A percentile compares a stretch with the other conserved stretches of the same genome.
Evolutionary conservation across 2,888 invertebrate genomes (phyloP).

Genomic region (Lobophora halterata): DNA sequence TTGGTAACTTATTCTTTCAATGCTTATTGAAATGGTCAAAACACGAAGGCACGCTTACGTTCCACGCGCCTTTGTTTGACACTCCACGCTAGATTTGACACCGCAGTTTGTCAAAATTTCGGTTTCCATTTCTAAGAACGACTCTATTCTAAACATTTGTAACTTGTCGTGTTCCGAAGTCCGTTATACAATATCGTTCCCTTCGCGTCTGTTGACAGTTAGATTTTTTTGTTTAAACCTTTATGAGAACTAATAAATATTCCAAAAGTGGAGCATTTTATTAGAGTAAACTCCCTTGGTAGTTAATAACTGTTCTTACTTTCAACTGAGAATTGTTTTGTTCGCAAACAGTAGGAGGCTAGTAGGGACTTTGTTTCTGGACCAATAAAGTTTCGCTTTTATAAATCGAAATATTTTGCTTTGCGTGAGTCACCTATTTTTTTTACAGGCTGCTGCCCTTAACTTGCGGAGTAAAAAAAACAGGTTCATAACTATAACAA

Average conservation of each 20-base stretch:
- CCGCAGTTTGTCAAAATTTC: constrained; percentile 78
- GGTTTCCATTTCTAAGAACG: constrained; percentile 74
- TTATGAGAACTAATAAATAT: constrained; percentile 74
- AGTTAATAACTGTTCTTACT: constrained; percentile 76
- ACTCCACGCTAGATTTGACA: constrained; percentile 55
- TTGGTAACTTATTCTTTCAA: constrained; percentile 68
- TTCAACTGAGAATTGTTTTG: constrained; percentile 59
- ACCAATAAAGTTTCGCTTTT: constrained; percentile 68
- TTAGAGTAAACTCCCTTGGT: constrained; percentile 71
- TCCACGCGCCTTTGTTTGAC: constrained; percentile 53
- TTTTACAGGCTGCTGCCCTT: too few species aligned
- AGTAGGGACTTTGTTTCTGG: constrained; percentile 46
- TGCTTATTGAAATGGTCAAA: constrained; percentile 69
- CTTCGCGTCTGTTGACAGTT: constrained; percentile 62
- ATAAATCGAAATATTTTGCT: constrained; percentile 38
- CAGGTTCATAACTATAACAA: too few species aligned
- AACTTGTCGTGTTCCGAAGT: constrained; percentile 54
- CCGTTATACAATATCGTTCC: constrained; percentile 63
- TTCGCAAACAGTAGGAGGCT: constrained; percentile 50
- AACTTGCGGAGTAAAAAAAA: too few species aligned
- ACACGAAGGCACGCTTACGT: constrained; percentile 73
- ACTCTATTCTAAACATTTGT: constrained; percentile 52
- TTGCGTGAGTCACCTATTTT: constrained; percentile 19
- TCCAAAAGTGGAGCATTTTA: constrained; percentile 73
- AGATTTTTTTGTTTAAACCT: constrained; percentile 51